Conservation (phyloP, 2,888 invertebrate genomes). For the Pseudococcus longispinus region DNA sequence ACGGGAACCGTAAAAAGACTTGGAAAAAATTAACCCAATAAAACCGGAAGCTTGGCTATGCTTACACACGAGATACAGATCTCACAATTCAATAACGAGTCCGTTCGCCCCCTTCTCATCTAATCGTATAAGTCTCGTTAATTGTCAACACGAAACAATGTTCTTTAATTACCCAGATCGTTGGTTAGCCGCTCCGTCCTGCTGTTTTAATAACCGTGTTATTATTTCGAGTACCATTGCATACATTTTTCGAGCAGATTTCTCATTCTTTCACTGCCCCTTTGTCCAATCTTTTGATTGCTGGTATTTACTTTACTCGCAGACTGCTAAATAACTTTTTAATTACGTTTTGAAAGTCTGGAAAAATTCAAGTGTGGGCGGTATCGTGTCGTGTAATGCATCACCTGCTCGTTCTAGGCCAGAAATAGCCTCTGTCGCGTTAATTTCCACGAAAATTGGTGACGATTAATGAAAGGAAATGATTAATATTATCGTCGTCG, state of each 20-base stretch:
- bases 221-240: conserved; percentile 10
- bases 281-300: too few species aligned
- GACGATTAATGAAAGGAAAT: neutral
- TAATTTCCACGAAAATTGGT: neutral
- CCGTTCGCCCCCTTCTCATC: neutral
- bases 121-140: neutral
- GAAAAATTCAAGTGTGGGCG: neutral
- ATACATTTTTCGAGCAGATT: neutral
- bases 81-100: conserved; percentile 36
- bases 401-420: neutral
- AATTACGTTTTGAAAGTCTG: neutral
- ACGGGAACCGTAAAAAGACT: neutral
- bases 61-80: conserved; percentile 32
- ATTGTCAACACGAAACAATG: conserved; percentile 36
- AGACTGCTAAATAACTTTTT: neutral
- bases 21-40: conserved; percentile 11
- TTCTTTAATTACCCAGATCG: conserved; percentile 23
- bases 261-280: neutral
- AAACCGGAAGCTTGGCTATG: neutral
- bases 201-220: neutral
- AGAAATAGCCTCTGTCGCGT: neutral
- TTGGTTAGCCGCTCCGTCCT: neutral
- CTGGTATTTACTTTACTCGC: neutral
- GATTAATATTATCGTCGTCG: neutral
- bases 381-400: neutral